A percentile compares a stretch with the other conserved stretches of the same genome.
Conservation (phyloP, 2,888 invertebrate genomes). For the Stegana nigrithorax region DNA sequence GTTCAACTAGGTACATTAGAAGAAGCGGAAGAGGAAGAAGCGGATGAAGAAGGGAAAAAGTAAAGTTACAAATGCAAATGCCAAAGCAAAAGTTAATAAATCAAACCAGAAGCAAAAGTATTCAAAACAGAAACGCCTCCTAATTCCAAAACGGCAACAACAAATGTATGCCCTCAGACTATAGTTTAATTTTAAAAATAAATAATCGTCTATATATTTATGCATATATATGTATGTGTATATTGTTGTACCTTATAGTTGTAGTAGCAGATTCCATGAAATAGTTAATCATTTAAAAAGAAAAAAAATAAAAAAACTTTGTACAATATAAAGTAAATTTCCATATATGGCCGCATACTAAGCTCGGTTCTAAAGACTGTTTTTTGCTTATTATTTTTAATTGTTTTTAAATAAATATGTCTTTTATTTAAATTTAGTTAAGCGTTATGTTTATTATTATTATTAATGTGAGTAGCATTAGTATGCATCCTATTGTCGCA, state of each 20-base stretch:
- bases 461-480: slow-evolving; percentile 15
- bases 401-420: slow-evolving; percentile 33
- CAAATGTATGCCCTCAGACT: slow-evolving; percentile 23
- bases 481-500: slow-evolving; percentile 19
- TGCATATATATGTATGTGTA: slow-evolving; percentile 22
- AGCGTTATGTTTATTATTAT: slow-evolving; percentile 7
- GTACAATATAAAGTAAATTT: too few relatives aligned
- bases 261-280: slow-evolving; percentile 22
- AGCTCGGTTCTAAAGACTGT: slow-evolving; percentile 23
- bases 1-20: too few relatives aligned
- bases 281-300: not conserved
- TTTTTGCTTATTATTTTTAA: slow-evolving; percentile 10
- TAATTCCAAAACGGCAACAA: slow-evolving; percentile 42
- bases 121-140: slow-evolving; percentile 32
- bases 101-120: too few relatives aligned
- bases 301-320: not conserved
- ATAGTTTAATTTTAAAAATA: slow-evolving; percentile 33
- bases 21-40: not conserved
- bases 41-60: not conserved
- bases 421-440: slow-evolving; percentile 15
- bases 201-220: slow-evolving; percentile 7
- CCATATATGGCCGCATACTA: not conserved
- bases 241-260: slow-evolving; percentile 55
- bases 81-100: too few relatives aligned
- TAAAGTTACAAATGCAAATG: slow-evolving; percentile 40